phyloP scores from a whole-genome alignment of 2,113 vertebrate genomes.

The Fulica atra region DNA sequence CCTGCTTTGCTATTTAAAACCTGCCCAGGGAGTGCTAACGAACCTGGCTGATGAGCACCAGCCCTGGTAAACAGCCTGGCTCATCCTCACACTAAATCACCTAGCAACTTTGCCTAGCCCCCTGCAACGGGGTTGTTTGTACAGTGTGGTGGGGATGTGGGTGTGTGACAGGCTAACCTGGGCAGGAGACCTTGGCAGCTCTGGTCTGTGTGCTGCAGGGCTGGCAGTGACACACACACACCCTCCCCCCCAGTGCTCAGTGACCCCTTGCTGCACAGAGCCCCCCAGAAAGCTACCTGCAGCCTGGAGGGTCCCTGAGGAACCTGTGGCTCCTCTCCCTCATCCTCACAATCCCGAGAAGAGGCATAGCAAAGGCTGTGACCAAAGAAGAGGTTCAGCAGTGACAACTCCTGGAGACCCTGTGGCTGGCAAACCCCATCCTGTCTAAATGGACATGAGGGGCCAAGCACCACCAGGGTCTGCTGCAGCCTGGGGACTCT shows the following conservation, averaged over 20 bases:
- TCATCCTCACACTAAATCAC: not conserved
- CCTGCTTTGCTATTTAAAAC: not conserved
- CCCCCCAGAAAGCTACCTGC: not conserved
- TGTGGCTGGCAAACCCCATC: not conserved
- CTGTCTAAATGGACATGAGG: accelerated
- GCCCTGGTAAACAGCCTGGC: not conserved
- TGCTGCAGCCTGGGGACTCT: not conserved
- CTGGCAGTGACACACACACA: not conserved
- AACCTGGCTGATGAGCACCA: not conserved
- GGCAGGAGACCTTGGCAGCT: not conserved
- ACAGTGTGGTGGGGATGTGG: accelerated
- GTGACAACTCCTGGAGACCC: not conserved
- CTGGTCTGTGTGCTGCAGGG: not conserved
- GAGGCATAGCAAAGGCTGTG: not conserved
- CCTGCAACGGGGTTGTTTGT: not conserved
- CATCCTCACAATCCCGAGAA: not conserved
- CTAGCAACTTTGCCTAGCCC: not conserved
- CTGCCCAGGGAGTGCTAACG: not conserved
- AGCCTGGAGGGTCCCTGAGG: not conserved
- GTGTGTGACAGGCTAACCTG: not conserved
- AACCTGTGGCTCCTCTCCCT: not conserved
- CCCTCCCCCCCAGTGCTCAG: not conserved
- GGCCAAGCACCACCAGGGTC: not conserved
- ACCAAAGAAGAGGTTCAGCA: not conserved
- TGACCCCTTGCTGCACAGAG: not conserved